Conservation (phyloP, 2,113 vertebrate genomes). For the Nasalis larvatus region DNA sequence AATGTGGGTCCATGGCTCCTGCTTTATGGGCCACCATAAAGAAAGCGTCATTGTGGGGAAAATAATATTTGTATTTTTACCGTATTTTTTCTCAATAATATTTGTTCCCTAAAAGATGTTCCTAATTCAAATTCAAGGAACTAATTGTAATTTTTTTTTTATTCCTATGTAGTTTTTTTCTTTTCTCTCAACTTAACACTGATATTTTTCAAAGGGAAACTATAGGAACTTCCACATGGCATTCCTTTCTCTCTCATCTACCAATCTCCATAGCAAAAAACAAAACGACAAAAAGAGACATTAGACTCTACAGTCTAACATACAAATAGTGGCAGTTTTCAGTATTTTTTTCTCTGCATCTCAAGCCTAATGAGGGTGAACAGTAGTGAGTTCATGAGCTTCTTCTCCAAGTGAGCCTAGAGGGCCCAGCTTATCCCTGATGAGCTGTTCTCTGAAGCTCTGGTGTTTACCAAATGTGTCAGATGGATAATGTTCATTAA, state of each 20-base stretch:
- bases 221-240: not conserved
- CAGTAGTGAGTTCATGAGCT: slow-evolving; percentile 51
- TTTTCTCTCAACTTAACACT: not conserved
- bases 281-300: slow-evolving; percentile 29
- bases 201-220: not conserved
- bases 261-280: not conserved
- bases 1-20: not conserved
- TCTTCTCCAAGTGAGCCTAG: slow-evolving; percentile 28
- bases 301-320: slow-evolving; percentile 61
- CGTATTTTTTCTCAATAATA: not conserved
- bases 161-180: not conserved
- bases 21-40: not conserved
- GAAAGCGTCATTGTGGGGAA: not conserved
- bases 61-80: not conserved
- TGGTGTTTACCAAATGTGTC: slow-evolving; percentile 72
- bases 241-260: slow-evolving; percentile 34
- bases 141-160: not conserved
- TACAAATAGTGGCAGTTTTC: slow-evolving; percentile 73
- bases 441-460: slow-evolving; percentile 47
- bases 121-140: not conserved
- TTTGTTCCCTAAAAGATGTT: not conserved
- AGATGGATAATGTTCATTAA: slow-evolving; percentile 73
- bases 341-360: not conserved
- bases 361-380: slow-evolving; percentile 68
- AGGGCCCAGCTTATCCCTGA: not conserved